These are phyloP conservation scores for Pelosia muscerda DNA, from an alignment of 2,888 invertebrate genomes.

Conservation along the genomic window DNA sequence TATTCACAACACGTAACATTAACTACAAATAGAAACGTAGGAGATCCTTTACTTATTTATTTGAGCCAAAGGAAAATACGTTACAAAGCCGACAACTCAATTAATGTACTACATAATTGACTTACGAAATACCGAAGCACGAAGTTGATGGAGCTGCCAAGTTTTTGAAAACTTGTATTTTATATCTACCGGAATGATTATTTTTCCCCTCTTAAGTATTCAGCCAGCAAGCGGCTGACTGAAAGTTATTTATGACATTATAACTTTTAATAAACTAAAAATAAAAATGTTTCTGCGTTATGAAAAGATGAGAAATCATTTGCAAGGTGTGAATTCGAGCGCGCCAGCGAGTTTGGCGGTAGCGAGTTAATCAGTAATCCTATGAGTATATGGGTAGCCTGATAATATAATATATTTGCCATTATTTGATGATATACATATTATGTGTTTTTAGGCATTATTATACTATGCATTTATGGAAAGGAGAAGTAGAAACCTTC, in stretches of 20 bases:
- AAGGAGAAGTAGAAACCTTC: too few relatives aligned
- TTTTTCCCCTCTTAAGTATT: constrained; percentile 3
- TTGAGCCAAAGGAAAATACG: constrained; percentile 16
- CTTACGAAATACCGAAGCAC: neutral
- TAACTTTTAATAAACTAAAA: neutral
- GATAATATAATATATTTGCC: too few relatives aligned
- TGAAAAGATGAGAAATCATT: too few relatives aligned
- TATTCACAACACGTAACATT: constrained; percentile 7
- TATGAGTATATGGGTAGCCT: too few relatives aligned
- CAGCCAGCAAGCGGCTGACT: neutral
- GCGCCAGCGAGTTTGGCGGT: too few relatives aligned
- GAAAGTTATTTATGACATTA: constrained; percentile 2
- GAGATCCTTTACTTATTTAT: constrained; percentile 36
- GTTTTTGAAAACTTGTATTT: constrained; percentile 9
- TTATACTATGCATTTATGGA: too few relatives aligned
- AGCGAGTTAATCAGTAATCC: too few relatives aligned
- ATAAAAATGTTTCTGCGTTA: neutral
- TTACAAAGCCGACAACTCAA: constrained; percentile 35
- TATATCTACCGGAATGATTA: neutral
- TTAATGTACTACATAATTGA: constrained; percentile 26
- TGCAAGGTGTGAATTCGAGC: too few relatives aligned
- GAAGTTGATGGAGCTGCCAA: neutral
- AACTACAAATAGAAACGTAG: constrained; percentile 32
- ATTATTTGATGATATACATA: too few relatives aligned
- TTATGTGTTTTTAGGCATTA: too few relatives aligned